Conservation (phyloP, 2,888 invertebrate genomes). For the Oligia latruncula region DNA sequence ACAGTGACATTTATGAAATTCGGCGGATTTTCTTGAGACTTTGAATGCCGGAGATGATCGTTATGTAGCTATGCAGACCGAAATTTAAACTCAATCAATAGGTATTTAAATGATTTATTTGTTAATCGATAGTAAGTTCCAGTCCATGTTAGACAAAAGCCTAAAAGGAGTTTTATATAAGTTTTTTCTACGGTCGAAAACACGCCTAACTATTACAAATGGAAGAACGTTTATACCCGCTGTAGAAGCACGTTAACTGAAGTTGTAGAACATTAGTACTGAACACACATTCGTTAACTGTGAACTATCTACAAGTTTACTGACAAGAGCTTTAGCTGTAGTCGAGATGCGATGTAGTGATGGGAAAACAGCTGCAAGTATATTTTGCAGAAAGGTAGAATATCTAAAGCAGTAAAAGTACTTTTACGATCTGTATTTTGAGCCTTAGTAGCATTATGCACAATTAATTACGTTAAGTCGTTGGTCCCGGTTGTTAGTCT, state of each 20-base stretch:
- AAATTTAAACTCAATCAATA: neutral
- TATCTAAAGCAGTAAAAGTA: neutral
- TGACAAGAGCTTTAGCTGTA: neutral
- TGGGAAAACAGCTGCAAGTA: neutral
- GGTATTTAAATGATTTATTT: neutral
- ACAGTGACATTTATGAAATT: constrained; percentile 5
- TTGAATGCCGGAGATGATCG: constrained; percentile 1
- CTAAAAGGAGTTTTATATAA: neutral
- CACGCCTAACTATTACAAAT: neutral
- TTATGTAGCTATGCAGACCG: neutral
- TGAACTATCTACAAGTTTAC: neutral
- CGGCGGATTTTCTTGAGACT: neutral
- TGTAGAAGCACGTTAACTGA: neutral
- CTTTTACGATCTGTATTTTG: neutral
- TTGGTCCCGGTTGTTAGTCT: too few relatives aligned
- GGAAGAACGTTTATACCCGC: neutral
- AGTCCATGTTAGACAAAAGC: neutral
- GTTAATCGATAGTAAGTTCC: neutral
- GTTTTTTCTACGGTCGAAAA: neutral
- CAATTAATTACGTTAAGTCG: too few relatives aligned
- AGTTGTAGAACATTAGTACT: neutral
- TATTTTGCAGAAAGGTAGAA: neutral
- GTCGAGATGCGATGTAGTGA: neutral
- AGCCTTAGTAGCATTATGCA: neutral
- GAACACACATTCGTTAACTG: constrained; percentile 1